Conservation (phyloP, 1,140 invertebrate species). For the Panonychus citri region DNA sequence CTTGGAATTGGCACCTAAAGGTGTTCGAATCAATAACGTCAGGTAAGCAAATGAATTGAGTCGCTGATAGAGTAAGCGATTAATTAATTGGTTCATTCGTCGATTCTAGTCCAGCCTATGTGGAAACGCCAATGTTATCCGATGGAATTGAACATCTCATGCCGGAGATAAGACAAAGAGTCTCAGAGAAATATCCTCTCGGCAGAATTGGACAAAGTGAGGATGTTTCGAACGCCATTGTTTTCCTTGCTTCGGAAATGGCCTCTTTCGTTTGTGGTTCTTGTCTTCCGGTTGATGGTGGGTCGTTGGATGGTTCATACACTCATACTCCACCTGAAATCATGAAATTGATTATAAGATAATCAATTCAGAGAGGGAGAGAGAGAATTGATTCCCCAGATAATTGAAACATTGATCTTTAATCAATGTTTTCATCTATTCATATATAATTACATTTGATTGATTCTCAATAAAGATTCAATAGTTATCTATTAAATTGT, state of each 20-base stretch:
- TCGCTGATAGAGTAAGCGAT: no score
- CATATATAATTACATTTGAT: no score
- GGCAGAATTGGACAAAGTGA: slow-evolving; percentile 31
- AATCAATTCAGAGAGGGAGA: no score
- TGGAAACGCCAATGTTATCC: neutral
- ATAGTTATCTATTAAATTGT: no score
- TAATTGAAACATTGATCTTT: no score
- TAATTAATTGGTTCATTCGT: neutral
- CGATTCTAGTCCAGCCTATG: neutral
- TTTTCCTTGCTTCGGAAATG: slow-evolving; percentile 54
- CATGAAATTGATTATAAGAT: no score
- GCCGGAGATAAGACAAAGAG: neutral
- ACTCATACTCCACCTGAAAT: no score
- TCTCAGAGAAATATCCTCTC: slow-evolving; percentile 2
- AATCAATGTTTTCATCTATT: no score
- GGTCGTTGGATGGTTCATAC: slow-evolving; percentile 23
- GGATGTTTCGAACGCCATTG: slow-evolving; percentile 55
- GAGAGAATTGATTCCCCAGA: no score
- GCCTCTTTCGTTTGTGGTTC: slow-evolving; percentile 58
- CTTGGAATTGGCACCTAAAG: slow-evolving; percentile 18
- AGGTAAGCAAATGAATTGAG: no score
- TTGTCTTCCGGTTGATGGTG: slow-evolving; percentile 42
- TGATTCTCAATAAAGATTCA: no score
- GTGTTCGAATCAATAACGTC: slow-evolving; percentile 44
- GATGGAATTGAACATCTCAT: neutral